Evolutionary conservation across 2,888 invertebrate genomes (phyloP).

Genomic region (Idaea straminata): DNA sequence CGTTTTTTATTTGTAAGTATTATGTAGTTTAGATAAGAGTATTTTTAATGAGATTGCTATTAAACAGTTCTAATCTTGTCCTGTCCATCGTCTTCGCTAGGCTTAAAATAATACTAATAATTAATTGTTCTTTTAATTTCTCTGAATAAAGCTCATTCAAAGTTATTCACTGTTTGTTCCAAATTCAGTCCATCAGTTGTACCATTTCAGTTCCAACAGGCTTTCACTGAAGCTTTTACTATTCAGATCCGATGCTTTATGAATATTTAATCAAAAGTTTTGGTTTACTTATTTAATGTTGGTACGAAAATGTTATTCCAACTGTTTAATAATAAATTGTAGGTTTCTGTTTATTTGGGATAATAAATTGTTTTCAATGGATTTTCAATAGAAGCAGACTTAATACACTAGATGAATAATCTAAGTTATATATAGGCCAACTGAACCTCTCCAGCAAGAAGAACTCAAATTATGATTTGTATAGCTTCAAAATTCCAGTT

Average conservation of each 20-base stretch:
- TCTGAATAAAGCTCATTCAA: background rate
- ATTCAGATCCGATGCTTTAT: background rate
- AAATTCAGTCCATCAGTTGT: background rate
- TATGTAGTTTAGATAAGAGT: too few species aligned
- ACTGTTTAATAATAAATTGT: background rate
- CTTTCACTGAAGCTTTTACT: background rate
- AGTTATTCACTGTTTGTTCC: background rate
- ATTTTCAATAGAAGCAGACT: background rate
- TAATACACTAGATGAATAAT: background rate
- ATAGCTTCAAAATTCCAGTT: too few species aligned
- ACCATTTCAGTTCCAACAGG: background rate
- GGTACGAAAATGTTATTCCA: background rate
- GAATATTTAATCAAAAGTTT: constrained; percentile 1
- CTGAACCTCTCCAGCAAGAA: too few species aligned
- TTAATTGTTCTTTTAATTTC: too few species aligned
- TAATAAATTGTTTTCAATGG: background rate
- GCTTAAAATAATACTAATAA: too few species aligned
- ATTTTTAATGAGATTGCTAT: too few species aligned
- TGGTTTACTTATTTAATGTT: background rate
- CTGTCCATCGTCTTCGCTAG: too few species aligned
- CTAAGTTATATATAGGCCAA: background rate
- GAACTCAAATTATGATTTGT: too few species aligned
- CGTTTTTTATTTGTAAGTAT: too few species aligned
- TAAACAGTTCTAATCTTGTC: too few species aligned
- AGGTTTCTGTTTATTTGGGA: background rate